Percentiles rank a stretch among this genome's conserved stretches.
These are phyloP conservation scores for Trissolcus japonicus DNA, from an alignment of 2,888 invertebrate species.

Conservation along the genomic window DNA sequence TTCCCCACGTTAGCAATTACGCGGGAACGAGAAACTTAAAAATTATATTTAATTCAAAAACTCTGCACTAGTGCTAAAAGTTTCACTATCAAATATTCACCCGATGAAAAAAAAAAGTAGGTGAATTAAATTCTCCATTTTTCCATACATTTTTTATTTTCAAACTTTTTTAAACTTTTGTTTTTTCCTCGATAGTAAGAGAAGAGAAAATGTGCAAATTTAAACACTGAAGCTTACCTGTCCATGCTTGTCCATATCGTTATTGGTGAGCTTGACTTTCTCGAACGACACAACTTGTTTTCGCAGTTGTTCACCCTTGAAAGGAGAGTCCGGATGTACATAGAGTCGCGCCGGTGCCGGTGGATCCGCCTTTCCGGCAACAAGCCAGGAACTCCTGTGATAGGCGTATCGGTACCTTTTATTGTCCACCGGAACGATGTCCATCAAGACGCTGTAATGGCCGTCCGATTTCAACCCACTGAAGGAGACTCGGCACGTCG, in stretches of 20 bases:
- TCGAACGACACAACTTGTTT: slow-evolving; percentile 99
- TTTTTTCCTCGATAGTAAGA: no score
- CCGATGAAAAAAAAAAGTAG: no score
- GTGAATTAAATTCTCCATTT: no score
- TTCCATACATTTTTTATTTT: slow-evolving; percentile 1
- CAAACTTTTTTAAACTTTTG: no score
- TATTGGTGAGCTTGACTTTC: slow-evolving; percentile 98
- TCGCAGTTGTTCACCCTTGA: slow-evolving; percentile 94
- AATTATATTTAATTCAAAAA: no score
- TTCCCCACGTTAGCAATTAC: no score
- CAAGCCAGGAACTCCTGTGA: slow-evolving; percentile 98
- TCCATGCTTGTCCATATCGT: slow-evolving; percentile 97
- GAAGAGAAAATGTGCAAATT: no score
- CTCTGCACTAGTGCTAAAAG: no score
- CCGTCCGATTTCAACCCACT: slow-evolving; percentile 88
- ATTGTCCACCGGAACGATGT: slow-evolving; percentile 97
- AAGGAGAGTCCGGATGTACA: slow-evolving; percentile 97
- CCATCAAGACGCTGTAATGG: slow-evolving; percentile 94
- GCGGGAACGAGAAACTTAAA: no score
- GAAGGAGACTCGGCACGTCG: slow-evolving; percentile 96
- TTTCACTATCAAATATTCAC: no score
- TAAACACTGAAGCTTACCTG: slow-evolving; percentile 88
- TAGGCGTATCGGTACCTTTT: slow-evolving; percentile 98
- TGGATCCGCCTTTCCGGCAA: slow-evolving; percentile 98
- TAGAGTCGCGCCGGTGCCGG: slow-evolving; percentile 95